phyloP scores from a whole-genome alignment of 2,797 vertebrate genomes.

The Micropoecilia bifurca region DNA sequence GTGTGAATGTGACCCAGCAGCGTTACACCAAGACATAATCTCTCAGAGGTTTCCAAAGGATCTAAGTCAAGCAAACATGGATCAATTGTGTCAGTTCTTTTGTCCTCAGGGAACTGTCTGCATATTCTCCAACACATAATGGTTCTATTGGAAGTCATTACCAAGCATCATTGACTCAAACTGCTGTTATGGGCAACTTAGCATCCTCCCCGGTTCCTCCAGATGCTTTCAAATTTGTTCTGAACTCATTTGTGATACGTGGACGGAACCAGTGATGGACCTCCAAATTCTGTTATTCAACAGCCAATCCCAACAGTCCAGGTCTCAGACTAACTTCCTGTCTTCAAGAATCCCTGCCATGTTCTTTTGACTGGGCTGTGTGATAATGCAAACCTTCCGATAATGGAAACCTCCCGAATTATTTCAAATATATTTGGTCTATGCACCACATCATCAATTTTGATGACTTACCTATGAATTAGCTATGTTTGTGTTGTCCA shows the following conservation, averaged over 20 bases:
- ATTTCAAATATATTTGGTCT: background rate
- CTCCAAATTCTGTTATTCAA: background rate
- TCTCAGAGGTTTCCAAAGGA: background rate
- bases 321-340: background rate
- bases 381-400: background rate
- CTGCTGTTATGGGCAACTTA: background rate
- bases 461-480: background rate
- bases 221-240: background rate
- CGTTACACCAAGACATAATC: background rate
- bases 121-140: background rate
- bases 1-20: background rate
- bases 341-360: background rate
- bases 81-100: background rate
- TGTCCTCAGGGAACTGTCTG: background rate
- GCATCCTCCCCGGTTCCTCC: background rate
- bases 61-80: background rate
- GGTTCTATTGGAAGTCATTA: background rate
- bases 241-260: background rate
- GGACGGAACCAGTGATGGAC: background rate
- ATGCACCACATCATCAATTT: no score
- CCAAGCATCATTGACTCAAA: background rate
- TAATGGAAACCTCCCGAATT: background rate
- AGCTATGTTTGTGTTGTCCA: background rate
- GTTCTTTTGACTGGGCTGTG: background rate
- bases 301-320: background rate